A percentile compares a stretch with the other conserved stretches of the same genome.
phyloP scores from a whole-genome alignment of 2,113 vertebrate genomes.

The Formicarius rufipectus region DNA sequence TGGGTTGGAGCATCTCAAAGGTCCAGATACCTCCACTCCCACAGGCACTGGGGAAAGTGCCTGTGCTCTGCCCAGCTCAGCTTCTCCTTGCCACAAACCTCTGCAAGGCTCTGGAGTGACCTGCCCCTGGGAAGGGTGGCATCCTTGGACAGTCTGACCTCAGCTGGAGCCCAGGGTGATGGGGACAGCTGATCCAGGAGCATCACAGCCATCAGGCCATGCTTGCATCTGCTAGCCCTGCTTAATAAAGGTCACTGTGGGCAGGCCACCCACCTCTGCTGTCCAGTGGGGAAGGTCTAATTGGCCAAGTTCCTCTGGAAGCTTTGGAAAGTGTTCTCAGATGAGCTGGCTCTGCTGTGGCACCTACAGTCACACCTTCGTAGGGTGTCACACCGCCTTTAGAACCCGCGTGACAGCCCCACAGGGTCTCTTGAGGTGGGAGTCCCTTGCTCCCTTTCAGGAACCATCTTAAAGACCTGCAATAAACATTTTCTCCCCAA shows the following conservation, averaged over 20 bases:
- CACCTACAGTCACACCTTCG: neutral
- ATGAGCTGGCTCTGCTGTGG: neutral
- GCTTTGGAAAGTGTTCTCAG: neutral
- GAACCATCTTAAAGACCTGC: constrained; percentile 44
- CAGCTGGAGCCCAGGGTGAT: neutral
- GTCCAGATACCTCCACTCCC: neutral
- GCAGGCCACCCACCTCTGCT: neutral
- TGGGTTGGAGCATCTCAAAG: neutral
- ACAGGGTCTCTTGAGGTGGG: neutral
- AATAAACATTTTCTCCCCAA: constrained; percentile 58
- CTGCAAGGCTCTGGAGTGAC: neutral
- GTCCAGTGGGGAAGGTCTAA: neutral
- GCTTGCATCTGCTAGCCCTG: neutral
- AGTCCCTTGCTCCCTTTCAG: neutral
- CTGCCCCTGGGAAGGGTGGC: neutral
- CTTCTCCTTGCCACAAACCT: neutral
- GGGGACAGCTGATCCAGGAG: neutral
- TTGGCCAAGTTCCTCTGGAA: neutral
- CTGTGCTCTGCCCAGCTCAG: neutral
- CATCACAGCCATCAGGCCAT: neutral
- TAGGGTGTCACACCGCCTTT: rapidly evolving
- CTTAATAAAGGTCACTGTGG: neutral
- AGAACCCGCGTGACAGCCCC: neutral
- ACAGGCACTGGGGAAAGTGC: neutral
- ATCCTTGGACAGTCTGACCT: neutral